phyloP scores from a whole-genome alignment of 2,888 invertebrate genomes.

The Dryomyza anilis region DNA sequence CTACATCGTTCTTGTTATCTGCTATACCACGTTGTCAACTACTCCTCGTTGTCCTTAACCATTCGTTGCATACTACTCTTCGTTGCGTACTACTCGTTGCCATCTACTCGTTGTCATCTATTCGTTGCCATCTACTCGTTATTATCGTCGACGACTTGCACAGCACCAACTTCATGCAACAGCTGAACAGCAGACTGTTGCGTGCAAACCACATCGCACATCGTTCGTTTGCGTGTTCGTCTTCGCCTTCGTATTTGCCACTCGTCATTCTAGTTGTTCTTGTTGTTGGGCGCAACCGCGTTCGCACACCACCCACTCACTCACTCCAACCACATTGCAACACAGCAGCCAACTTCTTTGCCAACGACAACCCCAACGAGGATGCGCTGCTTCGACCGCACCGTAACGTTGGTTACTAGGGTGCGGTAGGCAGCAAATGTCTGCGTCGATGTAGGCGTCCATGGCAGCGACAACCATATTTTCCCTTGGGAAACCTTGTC shows the following conservation, averaged over 20 bases:
- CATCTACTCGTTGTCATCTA: no score
- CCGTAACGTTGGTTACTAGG: conserved; percentile 51
- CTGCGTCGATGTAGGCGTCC: conserved; percentile 5
- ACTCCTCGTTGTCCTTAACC: no score
- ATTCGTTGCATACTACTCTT: no score
- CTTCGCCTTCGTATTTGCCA: no score
- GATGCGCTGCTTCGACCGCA: background rate
- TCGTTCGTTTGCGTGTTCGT: no score
- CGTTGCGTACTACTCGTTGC: no score
- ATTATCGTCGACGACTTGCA: background rate
- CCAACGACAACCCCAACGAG: background rate
- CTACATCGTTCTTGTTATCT: no score
- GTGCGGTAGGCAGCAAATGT: conserved; percentile 41
- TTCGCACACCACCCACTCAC: background rate
- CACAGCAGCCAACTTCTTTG: background rate
- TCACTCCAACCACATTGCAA: background rate
- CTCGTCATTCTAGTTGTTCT: background rate
- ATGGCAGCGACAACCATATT: conserved; percentile 3
- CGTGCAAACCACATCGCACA: no score
- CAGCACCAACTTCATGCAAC: background rate
- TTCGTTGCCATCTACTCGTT: no score
- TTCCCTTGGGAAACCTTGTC: conserved; percentile 18
- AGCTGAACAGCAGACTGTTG: conserved; percentile 9
- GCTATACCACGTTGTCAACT: no score
- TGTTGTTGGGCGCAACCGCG: conserved; percentile 2